Conservation (phyloP, 2,888 invertebrate genomes). For the Eurytoma californica region DNA sequence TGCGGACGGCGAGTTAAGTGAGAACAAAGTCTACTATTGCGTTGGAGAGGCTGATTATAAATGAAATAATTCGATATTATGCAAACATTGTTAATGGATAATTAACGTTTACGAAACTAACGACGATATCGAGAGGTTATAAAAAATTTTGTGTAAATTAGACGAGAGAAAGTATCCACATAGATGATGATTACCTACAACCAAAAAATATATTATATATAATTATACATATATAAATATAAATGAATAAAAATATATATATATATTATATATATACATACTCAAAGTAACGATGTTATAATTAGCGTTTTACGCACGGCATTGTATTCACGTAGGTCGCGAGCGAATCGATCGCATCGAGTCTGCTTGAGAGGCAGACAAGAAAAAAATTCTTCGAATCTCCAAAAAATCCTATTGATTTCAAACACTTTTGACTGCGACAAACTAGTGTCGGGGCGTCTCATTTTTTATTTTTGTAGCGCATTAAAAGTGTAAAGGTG, state of each 20-base stretch:
- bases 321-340: constrained; percentile 36
- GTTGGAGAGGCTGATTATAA: constrained; percentile 57
- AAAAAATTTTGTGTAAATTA: constrained; percentile 69
- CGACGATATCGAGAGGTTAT: constrained; percentile 64
- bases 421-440: constrained; percentile 8
- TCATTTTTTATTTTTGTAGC: constrained; percentile 36
- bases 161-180: constrained; percentile 73
- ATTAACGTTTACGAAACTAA: constrained; percentile 61
- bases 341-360: constrained; percentile 55
- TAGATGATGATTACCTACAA: constrained; percentile 68
- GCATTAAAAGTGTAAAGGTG: constrained; percentile 12
- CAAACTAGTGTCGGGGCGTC: constrained; percentile 37
- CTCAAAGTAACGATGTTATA: constrained; percentile 59
- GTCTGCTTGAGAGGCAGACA: constrained; percentile 38
- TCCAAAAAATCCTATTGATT: not conserved
- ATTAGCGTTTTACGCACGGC: constrained; percentile 58
- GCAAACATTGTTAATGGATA: constrained; percentile 64
- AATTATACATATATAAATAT: constrained; percentile 59
- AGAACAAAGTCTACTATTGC: constrained; percentile 51
- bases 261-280: constrained; percentile 58
- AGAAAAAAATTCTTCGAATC: constrained; percentile 23
- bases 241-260: constrained; percentile 60
- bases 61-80: constrained; percentile 63
- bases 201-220: constrained; percentile 62
- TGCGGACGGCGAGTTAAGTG: constrained; percentile 21